Conservation (phyloP, 2,113 vertebrate species). For the Ochotona curzoniae region DNA sequence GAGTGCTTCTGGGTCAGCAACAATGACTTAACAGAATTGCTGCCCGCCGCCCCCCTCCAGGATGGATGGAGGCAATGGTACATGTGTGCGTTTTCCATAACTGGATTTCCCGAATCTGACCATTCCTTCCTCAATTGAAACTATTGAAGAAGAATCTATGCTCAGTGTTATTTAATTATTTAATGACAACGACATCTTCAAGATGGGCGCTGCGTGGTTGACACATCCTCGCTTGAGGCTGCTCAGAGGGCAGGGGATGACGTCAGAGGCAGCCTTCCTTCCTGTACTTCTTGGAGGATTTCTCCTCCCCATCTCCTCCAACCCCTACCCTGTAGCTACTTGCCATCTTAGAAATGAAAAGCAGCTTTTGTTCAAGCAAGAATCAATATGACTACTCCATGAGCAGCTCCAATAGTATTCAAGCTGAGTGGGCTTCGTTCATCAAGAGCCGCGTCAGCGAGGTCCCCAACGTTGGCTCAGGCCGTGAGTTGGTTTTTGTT, state of each 20-base stretch:
- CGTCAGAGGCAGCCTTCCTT: not conserved
- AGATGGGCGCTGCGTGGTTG: not conserved
- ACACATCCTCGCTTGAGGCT: not conserved
- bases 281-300: not conserved
- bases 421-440: not conserved
- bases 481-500: not conserved
- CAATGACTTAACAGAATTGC: not conserved
- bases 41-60: not conserved
- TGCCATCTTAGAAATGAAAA: not conserved
- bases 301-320: not conserved
- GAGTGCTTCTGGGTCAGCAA: not conserved
- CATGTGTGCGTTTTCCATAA: not conserved
- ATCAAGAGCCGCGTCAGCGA: not conserved
- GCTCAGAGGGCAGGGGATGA: not conserved
- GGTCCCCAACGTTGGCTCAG: not conserved
- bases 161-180: slow-evolving; percentile 26
- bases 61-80: not conserved
- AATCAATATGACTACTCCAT: not conserved
- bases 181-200: not conserved
- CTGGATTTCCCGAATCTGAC: not conserved
- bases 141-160: not conserved
- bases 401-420: not conserved
- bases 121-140: not conserved
- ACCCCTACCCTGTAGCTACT: not conserved
- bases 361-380: slow-evolving; percentile 23